Evolutionary conservation across 2,113 vertebrate genomes (phyloP).

Genomic region (Macquaria australasica): DNA sequence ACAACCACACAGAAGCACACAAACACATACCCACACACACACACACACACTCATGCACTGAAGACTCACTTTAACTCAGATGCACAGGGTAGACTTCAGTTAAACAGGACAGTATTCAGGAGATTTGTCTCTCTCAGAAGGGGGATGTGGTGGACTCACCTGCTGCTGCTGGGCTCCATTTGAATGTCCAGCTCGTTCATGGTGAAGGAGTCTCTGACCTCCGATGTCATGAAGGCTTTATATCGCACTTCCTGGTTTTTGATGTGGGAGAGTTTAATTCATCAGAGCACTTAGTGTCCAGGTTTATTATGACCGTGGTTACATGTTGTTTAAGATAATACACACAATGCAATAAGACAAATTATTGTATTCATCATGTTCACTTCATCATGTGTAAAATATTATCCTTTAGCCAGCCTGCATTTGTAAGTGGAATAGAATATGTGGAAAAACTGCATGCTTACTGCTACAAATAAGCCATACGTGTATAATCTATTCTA

Average conservation of each 20-base stretch:
- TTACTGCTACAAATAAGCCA: conserved; percentile 30
- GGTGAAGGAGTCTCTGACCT: not conserved
- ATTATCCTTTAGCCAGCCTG: conserved; percentile 3
- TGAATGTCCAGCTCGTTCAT: not conserved
- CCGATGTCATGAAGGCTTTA: not conserved
- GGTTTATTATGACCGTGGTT: not conserved
- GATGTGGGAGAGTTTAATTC: not conserved
- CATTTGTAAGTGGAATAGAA: not conserved
- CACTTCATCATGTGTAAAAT: conserved; percentile 9
- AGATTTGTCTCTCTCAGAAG: fast-evolving
- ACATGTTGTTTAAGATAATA: not conserved
- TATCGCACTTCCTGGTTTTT: not conserved
- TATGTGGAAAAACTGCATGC: conserved; percentile 16
- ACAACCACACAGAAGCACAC: conserved; percentile 8
- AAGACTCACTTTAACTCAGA: conserved; percentile 30
- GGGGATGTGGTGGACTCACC: not conserved
- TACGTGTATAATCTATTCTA: conserved; percentile 9
- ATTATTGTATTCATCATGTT: conserved; percentile 6
- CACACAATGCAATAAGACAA: not conserved
- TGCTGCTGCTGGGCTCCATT: not conserved
- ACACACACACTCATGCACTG: conserved; percentile 25
- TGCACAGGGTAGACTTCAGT: conserved; percentile 24
- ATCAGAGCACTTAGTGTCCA: not conserved
- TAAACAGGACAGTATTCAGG: conserved; percentile 8
- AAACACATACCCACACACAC: conserved; percentile 37